phyloP scores from a whole-genome alignment of 2,797 vertebrate species.

The Oryzias sinensis region DNA sequence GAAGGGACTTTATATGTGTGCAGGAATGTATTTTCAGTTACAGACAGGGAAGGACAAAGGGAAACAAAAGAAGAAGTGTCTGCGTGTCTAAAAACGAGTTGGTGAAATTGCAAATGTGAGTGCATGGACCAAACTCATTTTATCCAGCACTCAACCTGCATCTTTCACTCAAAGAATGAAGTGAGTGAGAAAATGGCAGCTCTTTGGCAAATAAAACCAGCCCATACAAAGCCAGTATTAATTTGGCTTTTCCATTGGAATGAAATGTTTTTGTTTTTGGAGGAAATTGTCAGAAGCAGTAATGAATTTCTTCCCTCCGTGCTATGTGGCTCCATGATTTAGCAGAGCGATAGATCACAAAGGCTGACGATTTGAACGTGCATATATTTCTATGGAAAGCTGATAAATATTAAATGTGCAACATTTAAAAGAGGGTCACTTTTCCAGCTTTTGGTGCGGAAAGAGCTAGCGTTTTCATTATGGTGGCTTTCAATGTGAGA shows the following conservation, averaged over 20 bases:
- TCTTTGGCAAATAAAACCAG: constrained; percentile 81
- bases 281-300: constrained; percentile 81
- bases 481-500: constrained; percentile 65
- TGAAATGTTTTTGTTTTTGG: constrained; percentile 85
- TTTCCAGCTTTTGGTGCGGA: constrained; percentile 72
- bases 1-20: constrained; percentile 44
- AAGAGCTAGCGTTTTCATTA: constrained; percentile 68
- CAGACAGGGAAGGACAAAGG: constrained; percentile 48
- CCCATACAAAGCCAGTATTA: constrained; percentile 80
- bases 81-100: constrained; percentile 37
- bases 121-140: constrained; percentile 72
- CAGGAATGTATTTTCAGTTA: constrained; percentile 14
- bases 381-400: constrained; percentile 82
- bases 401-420: constrained; percentile 83
- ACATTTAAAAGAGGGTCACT: constrained; percentile 80
- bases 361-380: constrained; percentile 76
- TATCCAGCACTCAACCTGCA: constrained; percentile 65
- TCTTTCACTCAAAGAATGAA: constrained; percentile 71
- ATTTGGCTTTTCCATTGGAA: constrained; percentile 79
- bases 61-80: constrained; percentile 27
- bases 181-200: constrained; percentile 71
- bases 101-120: constrained; percentile 63
- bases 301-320: constrained; percentile 78
- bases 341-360: constrained; percentile 82
- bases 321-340: constrained; percentile 79